phyloP scores from a whole-genome alignment of 2,888 invertebrate genomes.

The Perdita meconis region DNA sequence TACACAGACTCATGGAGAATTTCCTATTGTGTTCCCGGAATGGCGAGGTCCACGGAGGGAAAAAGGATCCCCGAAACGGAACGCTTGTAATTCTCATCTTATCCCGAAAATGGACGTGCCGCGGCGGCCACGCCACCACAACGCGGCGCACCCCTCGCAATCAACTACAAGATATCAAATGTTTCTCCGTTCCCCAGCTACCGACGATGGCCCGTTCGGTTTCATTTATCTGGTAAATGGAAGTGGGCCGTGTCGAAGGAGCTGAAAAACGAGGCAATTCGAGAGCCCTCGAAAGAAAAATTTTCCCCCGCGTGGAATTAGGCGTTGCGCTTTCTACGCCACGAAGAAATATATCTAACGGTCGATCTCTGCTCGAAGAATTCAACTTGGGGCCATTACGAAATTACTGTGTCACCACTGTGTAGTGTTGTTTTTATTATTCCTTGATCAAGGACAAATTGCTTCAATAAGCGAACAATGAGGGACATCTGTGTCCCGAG shows the following conservation, averaged over 20 bases:
- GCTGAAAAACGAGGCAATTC: conserved; percentile 53
- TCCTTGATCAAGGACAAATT: conserved; percentile 5
- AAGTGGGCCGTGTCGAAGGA: conserved; percentile 59
- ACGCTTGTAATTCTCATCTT: conserved; percentile 78
- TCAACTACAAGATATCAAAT: conserved; percentile 75
- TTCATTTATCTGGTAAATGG: conserved; percentile 69
- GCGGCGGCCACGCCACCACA: conserved; percentile 60
- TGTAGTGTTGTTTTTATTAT: conserved; percentile 11
- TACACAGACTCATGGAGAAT: conserved; percentile 55
- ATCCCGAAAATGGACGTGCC: conserved; percentile 75
- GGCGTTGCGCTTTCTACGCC: conserved; percentile 16
- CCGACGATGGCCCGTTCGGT: conserved; percentile 47
- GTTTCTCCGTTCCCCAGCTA: conserved; percentile 57
- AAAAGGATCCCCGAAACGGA: conserved; percentile 66
- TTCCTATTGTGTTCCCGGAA: conserved; percentile 66
- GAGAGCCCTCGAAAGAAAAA: conserved; percentile 24
- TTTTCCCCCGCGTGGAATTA: conserved; percentile 32
- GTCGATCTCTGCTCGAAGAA: not conserved
- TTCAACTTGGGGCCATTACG: not conserved
- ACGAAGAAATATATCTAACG: not conserved
- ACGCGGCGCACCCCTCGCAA: conserved; percentile 71
- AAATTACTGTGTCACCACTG: not conserved
- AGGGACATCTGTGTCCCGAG: conserved; percentile 37
- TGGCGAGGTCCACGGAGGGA: conserved; percentile 45
- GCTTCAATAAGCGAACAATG: conserved; percentile 8